Evolutionary conservation across 2,888 invertebrate genomes (phyloP).

Genomic region (Timema cristinae): DNA sequence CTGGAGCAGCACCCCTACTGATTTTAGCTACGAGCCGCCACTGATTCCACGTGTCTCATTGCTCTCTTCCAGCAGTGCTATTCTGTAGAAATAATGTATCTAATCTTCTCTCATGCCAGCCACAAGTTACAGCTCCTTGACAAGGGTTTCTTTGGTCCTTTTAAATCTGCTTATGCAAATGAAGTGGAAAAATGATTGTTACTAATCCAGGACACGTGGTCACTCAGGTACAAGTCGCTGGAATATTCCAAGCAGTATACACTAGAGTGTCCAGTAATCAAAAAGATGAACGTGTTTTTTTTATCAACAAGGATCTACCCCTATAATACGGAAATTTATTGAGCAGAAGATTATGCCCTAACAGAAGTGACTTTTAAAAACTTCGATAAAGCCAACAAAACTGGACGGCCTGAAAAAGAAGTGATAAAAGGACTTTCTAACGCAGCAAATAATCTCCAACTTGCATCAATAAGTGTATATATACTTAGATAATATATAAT

Average conservation of each 20-base stretch:
- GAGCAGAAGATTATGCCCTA: not conserved
- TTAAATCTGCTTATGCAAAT: too few relatives aligned
- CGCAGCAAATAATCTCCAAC: too few relatives aligned
- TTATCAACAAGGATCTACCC: not conserved
- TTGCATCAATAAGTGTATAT: too few relatives aligned
- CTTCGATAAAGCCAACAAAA: too few relatives aligned
- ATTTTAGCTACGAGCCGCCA: too few relatives aligned
- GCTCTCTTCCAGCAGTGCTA: constrained; percentile 29
- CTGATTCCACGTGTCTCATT: constrained; percentile 28
- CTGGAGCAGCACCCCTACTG: too few relatives aligned
- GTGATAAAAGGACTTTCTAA: too few relatives aligned
- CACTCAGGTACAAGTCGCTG: not conserved
- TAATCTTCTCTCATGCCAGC: constrained; percentile 26
- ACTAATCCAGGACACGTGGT: not conserved
- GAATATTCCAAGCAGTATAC: not conserved
- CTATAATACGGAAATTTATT: not conserved
- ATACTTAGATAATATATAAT: too few relatives aligned
- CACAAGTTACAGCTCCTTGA: constrained; percentile 31
- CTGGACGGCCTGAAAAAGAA: too few relatives aligned
- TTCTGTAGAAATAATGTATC: constrained; percentile 20
- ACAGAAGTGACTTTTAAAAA: not conserved
- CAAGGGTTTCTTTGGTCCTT: not conserved
- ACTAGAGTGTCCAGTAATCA: not conserved
- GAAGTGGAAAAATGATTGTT: not conserved
- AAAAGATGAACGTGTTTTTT: constrained; percentile 2